Conservation (phyloP, 2,113 vertebrate species). For the Ranitomeya imitator region DNA sequence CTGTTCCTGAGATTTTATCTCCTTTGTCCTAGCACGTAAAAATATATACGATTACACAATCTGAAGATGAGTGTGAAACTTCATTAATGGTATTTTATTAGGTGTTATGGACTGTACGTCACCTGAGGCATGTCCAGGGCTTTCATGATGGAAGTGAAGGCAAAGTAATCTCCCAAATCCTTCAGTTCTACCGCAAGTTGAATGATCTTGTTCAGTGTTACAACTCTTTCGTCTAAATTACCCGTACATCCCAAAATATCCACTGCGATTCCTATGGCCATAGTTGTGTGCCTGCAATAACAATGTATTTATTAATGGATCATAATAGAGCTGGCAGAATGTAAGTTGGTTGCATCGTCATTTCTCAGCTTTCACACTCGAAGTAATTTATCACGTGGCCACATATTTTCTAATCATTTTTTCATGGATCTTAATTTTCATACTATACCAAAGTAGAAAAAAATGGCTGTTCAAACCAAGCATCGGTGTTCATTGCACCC, state of each 20-base stretch:
- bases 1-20: too few species aligned
- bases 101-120: slow-evolving; percentile 33
- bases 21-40: too few species aligned
- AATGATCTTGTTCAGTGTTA: slow-evolving; percentile 89
- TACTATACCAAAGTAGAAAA: neutral
- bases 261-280: slow-evolving; percentile 94
- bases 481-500: too few species aligned
- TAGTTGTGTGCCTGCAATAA: slow-evolving; percentile 84
- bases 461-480: too few species aligned
- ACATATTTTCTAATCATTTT: neutral
- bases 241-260: slow-evolving; percentile 94
- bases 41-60: neutral
- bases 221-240: slow-evolving; percentile 84
- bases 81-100: neutral
- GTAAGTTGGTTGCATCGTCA: too few species aligned
- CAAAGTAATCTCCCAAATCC: slow-evolving; percentile 91
- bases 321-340: neutral
- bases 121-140: slow-evolving; percentile 97
- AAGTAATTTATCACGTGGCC: too few species aligned
- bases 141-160: slow-evolving; percentile 96
- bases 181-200: slow-evolving; percentile 91
- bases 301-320: neutral
- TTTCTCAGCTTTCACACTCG: too few species aligned
- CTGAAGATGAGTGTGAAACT: neutral
- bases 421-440: neutral